A percentile compares a stretch with the other conserved stretches of the same genome.
phyloP scores from a whole-genome alignment of 2,113 vertebrate genomes.

The Rhipidura dahli region DNA sequence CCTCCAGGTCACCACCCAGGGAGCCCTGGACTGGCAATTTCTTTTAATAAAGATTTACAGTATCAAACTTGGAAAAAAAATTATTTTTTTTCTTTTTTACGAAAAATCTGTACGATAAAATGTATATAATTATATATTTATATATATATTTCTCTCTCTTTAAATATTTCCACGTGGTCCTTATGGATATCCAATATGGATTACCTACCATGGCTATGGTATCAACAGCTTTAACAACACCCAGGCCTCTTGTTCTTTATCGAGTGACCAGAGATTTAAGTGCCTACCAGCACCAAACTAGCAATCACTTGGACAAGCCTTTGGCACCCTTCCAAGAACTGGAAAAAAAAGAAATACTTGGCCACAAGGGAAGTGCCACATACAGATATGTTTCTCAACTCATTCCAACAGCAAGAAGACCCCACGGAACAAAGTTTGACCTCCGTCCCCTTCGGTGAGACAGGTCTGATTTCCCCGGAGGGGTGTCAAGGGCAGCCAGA shows the following conservation, averaged over 20 bases:
- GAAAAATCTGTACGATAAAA: slow-evolving; percentile 84
- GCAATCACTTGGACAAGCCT: slow-evolving; percentile 58
- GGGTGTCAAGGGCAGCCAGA: neutral
- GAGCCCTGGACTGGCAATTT: slow-evolving; percentile 68
- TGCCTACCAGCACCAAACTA: slow-evolving; percentile 45
- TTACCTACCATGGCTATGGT: slow-evolving; percentile 85
- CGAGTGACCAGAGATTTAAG: slow-evolving; percentile 53
- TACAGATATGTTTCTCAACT: slow-evolving; percentile 21
- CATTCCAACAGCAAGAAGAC: slow-evolving; percentile 40
- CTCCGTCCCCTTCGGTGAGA: neutral
- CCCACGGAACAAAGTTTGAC: neutral
- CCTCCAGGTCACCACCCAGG: slow-evolving; percentile 60
- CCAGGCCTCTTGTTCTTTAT: slow-evolving; percentile 54
- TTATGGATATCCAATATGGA: slow-evolving; percentile 98
- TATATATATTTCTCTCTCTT: slow-evolving; percentile 84
- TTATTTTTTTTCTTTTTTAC: slow-evolving; percentile 63
- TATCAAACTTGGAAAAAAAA: slow-evolving; percentile 76
- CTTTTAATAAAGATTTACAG: slow-evolving; percentile 72
- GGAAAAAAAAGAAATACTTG: slow-evolving; percentile 40
- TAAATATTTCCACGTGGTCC: slow-evolving; percentile 81
- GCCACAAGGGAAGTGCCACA: slow-evolving; percentile 29
- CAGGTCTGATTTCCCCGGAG: neutral
- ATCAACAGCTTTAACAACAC: slow-evolving; percentile 65
- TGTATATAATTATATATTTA: slow-evolving; percentile 76
- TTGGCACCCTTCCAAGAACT: slow-evolving; percentile 59